A percentile compares a stretch with the other conserved stretches of the same genome.
Evolutionary conservation across 2,888 invertebrate species (phyloP).

Genomic region (Nomada ruficornis): DNA sequence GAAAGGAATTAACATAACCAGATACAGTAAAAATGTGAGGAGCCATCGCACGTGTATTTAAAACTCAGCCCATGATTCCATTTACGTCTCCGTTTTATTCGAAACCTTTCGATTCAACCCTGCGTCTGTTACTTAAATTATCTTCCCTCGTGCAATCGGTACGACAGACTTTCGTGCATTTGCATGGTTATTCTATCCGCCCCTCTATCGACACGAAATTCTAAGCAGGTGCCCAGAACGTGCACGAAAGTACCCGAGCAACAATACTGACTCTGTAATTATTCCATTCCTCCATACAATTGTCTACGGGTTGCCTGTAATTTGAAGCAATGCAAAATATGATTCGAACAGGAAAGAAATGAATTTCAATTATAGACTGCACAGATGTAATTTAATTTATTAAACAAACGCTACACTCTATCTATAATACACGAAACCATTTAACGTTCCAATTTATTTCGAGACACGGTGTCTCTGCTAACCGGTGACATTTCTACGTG

Average conservation of each 20-base stretch:
- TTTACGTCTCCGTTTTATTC: constrained; percentile 4
- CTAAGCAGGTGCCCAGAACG: neutral
- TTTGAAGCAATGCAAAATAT: no score
- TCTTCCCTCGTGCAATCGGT: neutral
- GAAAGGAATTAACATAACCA: constrained; percentile 50
- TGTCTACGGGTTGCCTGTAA: no score
- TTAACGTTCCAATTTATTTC: constrained; percentile 6
- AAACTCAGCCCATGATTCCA: constrained; percentile 10
- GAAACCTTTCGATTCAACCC: neutral
- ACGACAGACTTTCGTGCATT: constrained; percentile 4
- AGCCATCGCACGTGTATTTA: constrained; percentile 24
- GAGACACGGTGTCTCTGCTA: neutral
- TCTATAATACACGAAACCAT: neutral
- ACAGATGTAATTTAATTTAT: neutral
- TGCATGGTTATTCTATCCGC: constrained; percentile 19
- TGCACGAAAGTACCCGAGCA: neutral
- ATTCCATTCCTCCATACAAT: no score
- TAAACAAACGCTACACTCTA: neutral
- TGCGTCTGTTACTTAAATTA: neutral
- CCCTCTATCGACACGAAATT: neutral
- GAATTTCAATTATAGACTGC: no score
- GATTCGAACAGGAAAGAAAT: neutral
- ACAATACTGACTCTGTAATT: no score
- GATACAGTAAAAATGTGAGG: constrained; percentile 29
- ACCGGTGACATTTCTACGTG: neutral